Evolutionary conservation across 2,888 invertebrate genomes (phyloP), one percentile per base, ranked within the genome.

Genomic region (Xylota segnis): DNA sequence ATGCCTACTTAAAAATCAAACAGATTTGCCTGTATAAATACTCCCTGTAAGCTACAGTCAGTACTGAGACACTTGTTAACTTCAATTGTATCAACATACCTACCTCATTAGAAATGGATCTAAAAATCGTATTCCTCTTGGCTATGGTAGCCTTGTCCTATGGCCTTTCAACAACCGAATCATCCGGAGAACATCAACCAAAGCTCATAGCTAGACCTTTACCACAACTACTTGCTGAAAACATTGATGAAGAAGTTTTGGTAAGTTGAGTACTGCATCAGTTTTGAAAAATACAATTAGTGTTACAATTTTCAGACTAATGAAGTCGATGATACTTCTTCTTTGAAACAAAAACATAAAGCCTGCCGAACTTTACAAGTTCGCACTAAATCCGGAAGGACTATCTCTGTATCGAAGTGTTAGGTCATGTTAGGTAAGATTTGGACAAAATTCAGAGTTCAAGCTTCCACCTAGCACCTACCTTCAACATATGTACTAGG

Each of bases 91-190:
- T 43, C 43, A 43, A 43, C 5, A 14, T 43, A 43, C 14, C 52
- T 43, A 43, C 14, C 52, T 29, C 37, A 59, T 27, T 5, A 14
- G n/a, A n/a, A 34, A 70, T 70, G 70, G 12, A 6, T 14, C 9
- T 45, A 0, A 71, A 58, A 34, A 14, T 47, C 12, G 23, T 58
- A 23, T 34, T 71, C 23, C 23, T 71, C 0, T 58, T 32, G 9
- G 23, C 34, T 0, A 34, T 70, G 34, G 5, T 70, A 0, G 70
- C 43, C n/a, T 29, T 50, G 14, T 32, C 45, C n/a, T 47, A 10
- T 18, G 70, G 45, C 12, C 10, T 45, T 4, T 7, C 58, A 34
- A 9, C 23, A 23, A 23, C 32, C 0, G 23, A 45, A 5, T 5
- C 16, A 2, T 9, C 18, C 0, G 9, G 4, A 37, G 5, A 32